These are phyloP conservation scores for Spialia ferax DNA, from an alignment of 2,888 invertebrate genomes.

Conservation along the genomic window DNA sequence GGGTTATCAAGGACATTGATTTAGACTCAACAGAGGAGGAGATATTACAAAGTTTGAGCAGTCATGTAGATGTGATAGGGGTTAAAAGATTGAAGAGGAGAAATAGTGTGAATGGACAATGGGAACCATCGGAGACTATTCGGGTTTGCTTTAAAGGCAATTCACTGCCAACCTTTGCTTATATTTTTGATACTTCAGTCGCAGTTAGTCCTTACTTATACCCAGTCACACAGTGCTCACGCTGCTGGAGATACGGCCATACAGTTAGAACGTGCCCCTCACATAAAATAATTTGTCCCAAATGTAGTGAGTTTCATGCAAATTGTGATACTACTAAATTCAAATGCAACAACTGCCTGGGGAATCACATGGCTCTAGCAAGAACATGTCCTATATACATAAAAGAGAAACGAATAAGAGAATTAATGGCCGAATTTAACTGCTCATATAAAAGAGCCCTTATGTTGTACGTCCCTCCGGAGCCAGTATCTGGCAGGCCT, in stretches of 20 bases:
- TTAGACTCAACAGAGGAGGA: conserved; percentile 14
- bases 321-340: background rate
- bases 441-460: background rate
- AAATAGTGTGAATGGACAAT: conserved; percentile 31
- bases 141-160: conserved; percentile 42
- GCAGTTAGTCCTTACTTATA: too few species aligned
- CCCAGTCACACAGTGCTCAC: too few species aligned
- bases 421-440: background rate
- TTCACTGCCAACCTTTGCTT: too few species aligned
- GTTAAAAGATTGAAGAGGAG: conserved; percentile 31
- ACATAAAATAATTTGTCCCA: too few species aligned
- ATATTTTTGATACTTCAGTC: too few species aligned
- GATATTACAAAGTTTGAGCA: conserved; percentile 2
- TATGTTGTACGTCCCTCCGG: background rate
- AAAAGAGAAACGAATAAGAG: background rate
- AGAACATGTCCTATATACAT: background rate
- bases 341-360: background rate
- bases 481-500: too few species aligned
- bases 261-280: too few species aligned
- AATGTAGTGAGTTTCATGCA: background rate
- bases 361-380: background rate
- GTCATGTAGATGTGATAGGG: background rate
- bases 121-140: conserved; percentile 42
- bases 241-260: too few species aligned
- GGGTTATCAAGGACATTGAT: conserved; percentile 28